Evolutionary conservation across 2,113 vertebrate species (phyloP), one percentile per base, ranked within the genome.

Genomic region (Menidia beryllina): DNA sequence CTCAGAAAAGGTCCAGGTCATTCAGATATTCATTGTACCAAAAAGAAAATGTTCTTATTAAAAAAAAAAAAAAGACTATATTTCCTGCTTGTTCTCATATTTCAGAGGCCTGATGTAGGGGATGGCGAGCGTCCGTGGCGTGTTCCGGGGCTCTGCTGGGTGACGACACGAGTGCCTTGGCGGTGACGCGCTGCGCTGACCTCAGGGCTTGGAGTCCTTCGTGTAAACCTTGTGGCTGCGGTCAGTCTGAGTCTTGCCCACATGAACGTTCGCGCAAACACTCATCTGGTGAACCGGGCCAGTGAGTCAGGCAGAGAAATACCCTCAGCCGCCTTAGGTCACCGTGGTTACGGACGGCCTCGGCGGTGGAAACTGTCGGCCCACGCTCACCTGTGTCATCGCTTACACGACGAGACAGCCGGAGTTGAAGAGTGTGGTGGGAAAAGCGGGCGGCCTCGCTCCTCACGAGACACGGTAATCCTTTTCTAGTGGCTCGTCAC

Each of bases 251-350:
- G 70, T 70, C 56, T 45, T 58, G 63, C 83, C 83, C 83, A 71
- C 76, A 68, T 65, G 43, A 52, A 54, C 45, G 27, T 25, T 65
- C 21, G 71, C 61, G 66, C 45, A 61, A 43, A 15, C 39, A 21
- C 47, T 43, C 60, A 69, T 75, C 79, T 51, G 47, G 43, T 55
- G 52, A 72, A 64, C 71, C 56, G 55, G n/a, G 54, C 53, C 55
- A 10, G 34, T 83, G 82, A 86, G 51, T 85, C 78, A 88, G 73
- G 30, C 78, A 17, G 55, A 70, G 41, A 55, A 71, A 78, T 19
- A 49, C 52, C 51, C 51, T 41, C 20, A 41, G 41, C 53, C 27
- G 26, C 56, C 0, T 0, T 49, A 13, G 10, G 74, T 79, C 27
- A 7, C 78, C 77, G 64, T 58, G 77, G 60, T 23, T 51, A 71